Conservation (phyloP, 30 jellyfish, hydroid and myxozoan genomes). For the Aurelia sp. region DNA sequence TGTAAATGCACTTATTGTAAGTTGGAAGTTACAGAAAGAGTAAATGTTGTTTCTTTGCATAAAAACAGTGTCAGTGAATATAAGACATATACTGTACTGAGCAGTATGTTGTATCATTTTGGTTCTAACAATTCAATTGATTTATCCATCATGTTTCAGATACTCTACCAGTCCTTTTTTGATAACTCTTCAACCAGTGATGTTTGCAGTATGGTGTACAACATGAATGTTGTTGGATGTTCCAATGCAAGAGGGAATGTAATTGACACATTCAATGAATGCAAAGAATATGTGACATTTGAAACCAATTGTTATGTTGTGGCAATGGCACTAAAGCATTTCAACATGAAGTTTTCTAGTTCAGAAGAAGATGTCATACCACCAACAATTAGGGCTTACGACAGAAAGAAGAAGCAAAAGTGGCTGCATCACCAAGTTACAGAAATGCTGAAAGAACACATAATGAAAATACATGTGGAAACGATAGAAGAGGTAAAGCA, state of each 20-base stretch:
- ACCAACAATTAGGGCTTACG: slow-evolving; percentile 22
- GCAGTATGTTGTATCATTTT: no score
- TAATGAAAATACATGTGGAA: slow-evolving; percentile 15
- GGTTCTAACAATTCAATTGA: no score
- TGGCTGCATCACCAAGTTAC: slow-evolving; percentile 27
- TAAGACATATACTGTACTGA: no score
- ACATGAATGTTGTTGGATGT: slow-evolving; percentile 8
- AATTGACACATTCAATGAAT: slow-evolving; percentile 9
- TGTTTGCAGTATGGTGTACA: slow-evolving; percentile 4
- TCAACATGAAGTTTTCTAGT: slow-evolving; percentile 24
- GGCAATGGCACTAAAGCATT: slow-evolving; percentile 1
- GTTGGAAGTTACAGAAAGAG: no score
- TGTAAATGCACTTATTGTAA: no score
- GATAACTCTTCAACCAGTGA: background rate
- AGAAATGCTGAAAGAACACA: slow-evolving; percentile 27
- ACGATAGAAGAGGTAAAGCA: slow-evolving; percentile 26
- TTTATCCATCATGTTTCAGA: no score
- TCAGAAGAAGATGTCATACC: slow-evolving; percentile 24
- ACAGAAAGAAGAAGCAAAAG: slow-evolving; percentile 10
- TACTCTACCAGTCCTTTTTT: no score
- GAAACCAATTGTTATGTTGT: slow-evolving; percentile 26
- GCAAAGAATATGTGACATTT: slow-evolving; percentile 29
- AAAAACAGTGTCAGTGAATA: no score
- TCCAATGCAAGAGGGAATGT: slow-evolving; percentile 2
- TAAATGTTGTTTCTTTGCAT: no score